Evolutionary conservation across 1,140 invertebrate genomes (phyloP).

Genomic region (Cydia fagiglandana): DNA sequence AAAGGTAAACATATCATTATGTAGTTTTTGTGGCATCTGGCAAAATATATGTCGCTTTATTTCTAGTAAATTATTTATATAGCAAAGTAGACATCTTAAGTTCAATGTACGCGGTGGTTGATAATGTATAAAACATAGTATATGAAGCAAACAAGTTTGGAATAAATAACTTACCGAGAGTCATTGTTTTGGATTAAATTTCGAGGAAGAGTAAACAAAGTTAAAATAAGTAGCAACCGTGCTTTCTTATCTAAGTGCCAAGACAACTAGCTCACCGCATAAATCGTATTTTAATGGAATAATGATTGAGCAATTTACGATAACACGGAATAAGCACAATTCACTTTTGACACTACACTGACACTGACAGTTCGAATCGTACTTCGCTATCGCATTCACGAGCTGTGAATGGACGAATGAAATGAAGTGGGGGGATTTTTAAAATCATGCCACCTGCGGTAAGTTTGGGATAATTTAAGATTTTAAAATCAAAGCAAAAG

Average conservation of each 20-base stretch:
- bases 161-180: conserved; percentile 17
- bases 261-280: conserved; percentile 4
- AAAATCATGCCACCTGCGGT: background rate
- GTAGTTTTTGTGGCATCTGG: background rate
- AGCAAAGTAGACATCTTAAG: background rate
- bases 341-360: conserved; percentile 1
- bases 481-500: too few species aligned
- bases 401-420: background rate
- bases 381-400: background rate
- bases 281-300: conserved; percentile 24
- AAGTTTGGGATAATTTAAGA: too few species aligned
- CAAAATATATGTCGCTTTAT: background rate
- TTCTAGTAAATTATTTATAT: background rate
- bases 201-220: background rate
- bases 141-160: background rate
- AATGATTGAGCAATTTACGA: conserved; percentile 23
- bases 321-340: conserved; percentile 1
- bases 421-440: background rate
- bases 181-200: background rate
- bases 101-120: background rate
- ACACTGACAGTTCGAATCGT: background rate
- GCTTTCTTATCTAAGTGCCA: background rate
- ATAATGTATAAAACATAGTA: background rate
- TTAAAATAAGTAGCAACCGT: background rate
- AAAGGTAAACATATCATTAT: background rate